These are phyloP conservation scores for Andrena dorsata DNA, from an alignment of 2,888 invertebrate species.

Conservation along the genomic window DNA sequence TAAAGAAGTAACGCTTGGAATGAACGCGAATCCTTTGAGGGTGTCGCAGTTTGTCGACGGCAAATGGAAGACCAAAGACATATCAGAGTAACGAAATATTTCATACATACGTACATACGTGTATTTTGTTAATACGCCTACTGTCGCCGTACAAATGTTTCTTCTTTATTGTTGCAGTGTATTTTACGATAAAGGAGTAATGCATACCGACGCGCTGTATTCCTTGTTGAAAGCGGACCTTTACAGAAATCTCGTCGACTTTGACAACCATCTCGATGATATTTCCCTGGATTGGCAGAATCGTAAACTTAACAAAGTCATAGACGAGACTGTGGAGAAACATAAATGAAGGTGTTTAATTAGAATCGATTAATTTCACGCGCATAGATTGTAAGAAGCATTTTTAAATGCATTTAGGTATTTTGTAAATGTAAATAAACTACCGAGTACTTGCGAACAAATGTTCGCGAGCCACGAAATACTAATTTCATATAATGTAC, in stretches of 20 bases:
- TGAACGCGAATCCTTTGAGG: slow-evolving; percentile 90
- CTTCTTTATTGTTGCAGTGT: slow-evolving; percentile 72
- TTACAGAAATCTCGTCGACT: slow-evolving; percentile 94
- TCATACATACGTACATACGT: no score
- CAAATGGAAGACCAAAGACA: slow-evolving; percentile 90
- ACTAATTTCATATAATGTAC: slow-evolving; percentile 1
- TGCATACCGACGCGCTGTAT: slow-evolving; percentile 88
- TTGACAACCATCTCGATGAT: slow-evolving; percentile 98
- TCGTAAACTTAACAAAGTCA: slow-evolving; percentile 87
- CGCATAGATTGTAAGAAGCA: slow-evolving; percentile 7
- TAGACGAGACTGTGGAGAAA: slow-evolving; percentile 83
- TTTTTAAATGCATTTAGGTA: slow-evolving; percentile 29
- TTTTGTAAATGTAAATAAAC: slow-evolving; percentile 33
- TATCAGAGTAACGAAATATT: slow-evolving; percentile 83
- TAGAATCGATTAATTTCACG: slow-evolving; percentile 4
- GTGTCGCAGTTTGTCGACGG: slow-evolving; percentile 90
- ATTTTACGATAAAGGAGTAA: slow-evolving; percentile 83
- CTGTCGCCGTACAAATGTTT: background rate
- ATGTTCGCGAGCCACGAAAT: background rate
- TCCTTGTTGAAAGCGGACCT: slow-evolving; percentile 90
- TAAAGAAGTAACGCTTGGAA: slow-evolving; percentile 89
- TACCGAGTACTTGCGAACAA: slow-evolving; percentile 8
- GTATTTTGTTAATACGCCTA: slow-evolving; percentile 26
- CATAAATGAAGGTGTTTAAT: slow-evolving; percentile 51
- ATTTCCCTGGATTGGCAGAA: slow-evolving; percentile 96